Evolutionary conservation across 2,888 invertebrate genomes (phyloP).

Genomic region (Cephus sareptanus): DNA sequence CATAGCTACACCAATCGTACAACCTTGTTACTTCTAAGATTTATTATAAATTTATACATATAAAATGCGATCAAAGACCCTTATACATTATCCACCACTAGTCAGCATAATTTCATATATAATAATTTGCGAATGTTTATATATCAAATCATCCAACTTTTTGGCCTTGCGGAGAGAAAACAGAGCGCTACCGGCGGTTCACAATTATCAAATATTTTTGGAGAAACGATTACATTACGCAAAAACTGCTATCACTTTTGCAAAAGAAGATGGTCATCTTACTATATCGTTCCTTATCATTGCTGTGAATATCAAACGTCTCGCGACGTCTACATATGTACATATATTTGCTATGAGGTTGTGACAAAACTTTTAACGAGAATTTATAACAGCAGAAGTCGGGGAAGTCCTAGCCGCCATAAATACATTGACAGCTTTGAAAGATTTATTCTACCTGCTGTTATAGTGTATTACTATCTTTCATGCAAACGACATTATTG

Average conservation of each 20-base stretch:
- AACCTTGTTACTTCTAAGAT: constrained; percentile 22
- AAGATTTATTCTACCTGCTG: neutral
- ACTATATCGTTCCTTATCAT: neutral
- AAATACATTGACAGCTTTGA: neutral
- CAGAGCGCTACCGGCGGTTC: neutral
- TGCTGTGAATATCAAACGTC: neutral
- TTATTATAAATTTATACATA: constrained; percentile 17
- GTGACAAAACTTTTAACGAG: neutral
- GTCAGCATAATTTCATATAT: neutral
- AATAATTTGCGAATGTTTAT: neutral
- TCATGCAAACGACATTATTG: neutral
- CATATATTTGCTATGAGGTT: neutral
- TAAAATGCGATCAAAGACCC: constrained; percentile 30
- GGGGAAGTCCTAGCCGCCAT: neutral
- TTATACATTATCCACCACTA: constrained; percentile 21
- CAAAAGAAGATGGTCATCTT: neutral
- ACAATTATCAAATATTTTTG: neutral
- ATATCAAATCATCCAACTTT: neutral
- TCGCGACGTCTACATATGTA: neutral
- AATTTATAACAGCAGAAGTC: neutral
- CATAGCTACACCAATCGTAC: neutral
- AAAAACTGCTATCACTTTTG: neutral
- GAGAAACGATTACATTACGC: neutral
- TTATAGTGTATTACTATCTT: neutral
- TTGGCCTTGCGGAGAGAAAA: neutral